Conservation (phyloP, 2,888 invertebrate species). For the Drosophila vallismaia region DNA sequence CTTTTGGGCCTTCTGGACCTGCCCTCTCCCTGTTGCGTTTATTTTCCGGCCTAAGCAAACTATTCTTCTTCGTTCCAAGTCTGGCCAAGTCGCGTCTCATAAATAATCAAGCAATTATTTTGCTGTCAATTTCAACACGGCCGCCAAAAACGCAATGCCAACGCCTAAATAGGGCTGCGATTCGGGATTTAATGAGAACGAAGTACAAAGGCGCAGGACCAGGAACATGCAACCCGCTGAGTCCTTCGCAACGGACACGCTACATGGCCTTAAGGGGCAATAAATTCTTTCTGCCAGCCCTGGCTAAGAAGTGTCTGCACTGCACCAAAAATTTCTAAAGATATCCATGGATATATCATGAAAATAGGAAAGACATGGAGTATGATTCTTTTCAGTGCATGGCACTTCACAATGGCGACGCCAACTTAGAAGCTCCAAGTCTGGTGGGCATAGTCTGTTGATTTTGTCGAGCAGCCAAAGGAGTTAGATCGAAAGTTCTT, state of each 20-base stretch:
- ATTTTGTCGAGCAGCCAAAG: slow-evolving; percentile 60
- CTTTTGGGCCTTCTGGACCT: slow-evolving; percentile 3
- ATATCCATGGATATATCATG: background rate
- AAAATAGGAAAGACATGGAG: background rate
- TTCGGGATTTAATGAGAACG: slow-evolving; percentile 9
- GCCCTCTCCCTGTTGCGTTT: slow-evolving; percentile 6
- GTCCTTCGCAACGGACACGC: slow-evolving; percentile 49
- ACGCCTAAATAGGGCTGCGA: slow-evolving; percentile 48
- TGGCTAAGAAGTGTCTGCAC: slow-evolving; percentile 62
- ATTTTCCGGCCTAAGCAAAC: slow-evolving; percentile 5
- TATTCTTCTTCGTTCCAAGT: slow-evolving; percentile 17
- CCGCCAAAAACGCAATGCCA: slow-evolving; percentile 72
- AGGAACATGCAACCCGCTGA: slow-evolving; percentile 76
- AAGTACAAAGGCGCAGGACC: slow-evolving; percentile 15
- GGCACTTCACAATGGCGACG: slow-evolving; percentile 25
- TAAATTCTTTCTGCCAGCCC: slow-evolving; percentile 57
- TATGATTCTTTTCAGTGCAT: slow-evolving; percentile 5
- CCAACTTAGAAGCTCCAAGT: slow-evolving; percentile 36
- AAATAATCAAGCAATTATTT: slow-evolving; percentile 82
- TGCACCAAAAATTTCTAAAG: slow-evolving; percentile 23
- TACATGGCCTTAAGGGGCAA: slow-evolving; percentile 56
- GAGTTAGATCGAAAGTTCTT: slow-evolving; percentile 22
- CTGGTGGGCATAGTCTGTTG: slow-evolving; percentile 58
- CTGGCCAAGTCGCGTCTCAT: slow-evolving; percentile 62
- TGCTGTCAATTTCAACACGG: slow-evolving; percentile 82